Percentiles rank a stretch among this genome's conserved stretches.
phyloP scores from a whole-genome alignment of 2,888 invertebrate genomes.

The Lithophane leautieri region DNA sequence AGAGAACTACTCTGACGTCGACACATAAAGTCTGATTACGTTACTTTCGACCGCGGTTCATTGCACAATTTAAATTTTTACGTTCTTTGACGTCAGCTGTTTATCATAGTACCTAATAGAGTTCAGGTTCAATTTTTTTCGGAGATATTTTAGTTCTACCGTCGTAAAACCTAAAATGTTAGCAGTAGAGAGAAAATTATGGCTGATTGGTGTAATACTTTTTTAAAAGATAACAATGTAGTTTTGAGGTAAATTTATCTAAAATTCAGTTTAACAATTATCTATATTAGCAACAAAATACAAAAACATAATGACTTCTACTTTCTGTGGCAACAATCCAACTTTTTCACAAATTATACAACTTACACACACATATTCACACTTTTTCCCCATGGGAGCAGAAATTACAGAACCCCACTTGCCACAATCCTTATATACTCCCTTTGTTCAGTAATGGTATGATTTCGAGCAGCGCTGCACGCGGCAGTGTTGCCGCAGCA shows the following conservation, averaged over 20 bases:
- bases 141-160: neutral
- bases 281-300: neutral
- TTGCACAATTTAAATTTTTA: slow-evolving; percentile 58
- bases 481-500: too few relatives aligned
- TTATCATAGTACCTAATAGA: slow-evolving; percentile 18
- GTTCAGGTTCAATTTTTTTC: neutral
- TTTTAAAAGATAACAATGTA: neutral
- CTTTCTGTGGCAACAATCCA: neutral
- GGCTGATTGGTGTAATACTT: too few relatives aligned
- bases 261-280: neutral
- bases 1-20: slow-evolving; percentile 21
- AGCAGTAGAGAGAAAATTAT: neutral
- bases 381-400: neutral
- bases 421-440: too few relatives aligned
- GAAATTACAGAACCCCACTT: neutral
- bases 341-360: too few relatives aligned
- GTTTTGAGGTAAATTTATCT: neutral
- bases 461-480: too few relatives aligned
- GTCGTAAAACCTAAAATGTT: neutral
- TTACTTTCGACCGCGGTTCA: slow-evolving; percentile 43
- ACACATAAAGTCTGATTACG: slow-evolving; percentile 54
- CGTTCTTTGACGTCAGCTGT: slow-evolving; percentile 22
- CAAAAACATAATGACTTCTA: neutral
- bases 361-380: neutral
- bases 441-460: too few relatives aligned